Percentiles rank a stretch among this genome's conserved stretches.
Evolutionary conservation across 2,797 vertebrate genomes (phyloP).

Genomic region (Xenopus petersii): DNA sequence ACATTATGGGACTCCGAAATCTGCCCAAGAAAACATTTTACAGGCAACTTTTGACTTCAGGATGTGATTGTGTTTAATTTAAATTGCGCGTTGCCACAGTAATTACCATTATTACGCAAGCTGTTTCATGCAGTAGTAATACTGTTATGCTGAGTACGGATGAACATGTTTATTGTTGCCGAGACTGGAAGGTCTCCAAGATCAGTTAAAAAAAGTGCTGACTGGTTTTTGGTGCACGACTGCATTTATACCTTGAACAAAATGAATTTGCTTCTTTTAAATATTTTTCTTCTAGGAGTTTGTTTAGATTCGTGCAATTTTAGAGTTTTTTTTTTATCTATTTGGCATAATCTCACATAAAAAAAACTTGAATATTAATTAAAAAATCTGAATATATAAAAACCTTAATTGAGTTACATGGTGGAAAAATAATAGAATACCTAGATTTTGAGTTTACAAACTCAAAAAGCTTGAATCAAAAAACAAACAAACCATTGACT

Average conservation of each 20-base stretch:
- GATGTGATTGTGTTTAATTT: constrained; percentile 24
- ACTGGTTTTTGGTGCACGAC: constrained; percentile 12
- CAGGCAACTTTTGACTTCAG: constrained; percentile 10
- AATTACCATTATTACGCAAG: constrained; percentile 22
- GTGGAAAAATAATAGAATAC: too few species aligned
- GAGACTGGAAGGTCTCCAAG: constrained; percentile 27
- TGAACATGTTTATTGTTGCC: constrained; percentile 22
- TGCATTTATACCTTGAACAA: neutral
- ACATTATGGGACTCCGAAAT: neutral
- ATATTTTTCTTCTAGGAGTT: neutral
- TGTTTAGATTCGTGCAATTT: too few species aligned
- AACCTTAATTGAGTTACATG: too few species aligned
- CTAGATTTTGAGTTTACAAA: too few species aligned
- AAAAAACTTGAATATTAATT: too few species aligned
- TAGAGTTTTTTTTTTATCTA: too few species aligned
- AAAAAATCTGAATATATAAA: too few species aligned
- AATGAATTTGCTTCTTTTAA: neutral
- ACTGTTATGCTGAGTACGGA: constrained; percentile 13
- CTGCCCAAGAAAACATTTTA: neutral
- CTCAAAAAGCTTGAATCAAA: too few species aligned
- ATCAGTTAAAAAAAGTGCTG: constrained; percentile 31
- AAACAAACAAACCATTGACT: too few species aligned
- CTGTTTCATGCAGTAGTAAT: constrained; percentile 22
- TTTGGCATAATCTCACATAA: too few species aligned
- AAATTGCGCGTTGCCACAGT: constrained; percentile 15